Conservation (phyloP, 2,888 invertebrate species). For the Tortrix viridana region DNA sequence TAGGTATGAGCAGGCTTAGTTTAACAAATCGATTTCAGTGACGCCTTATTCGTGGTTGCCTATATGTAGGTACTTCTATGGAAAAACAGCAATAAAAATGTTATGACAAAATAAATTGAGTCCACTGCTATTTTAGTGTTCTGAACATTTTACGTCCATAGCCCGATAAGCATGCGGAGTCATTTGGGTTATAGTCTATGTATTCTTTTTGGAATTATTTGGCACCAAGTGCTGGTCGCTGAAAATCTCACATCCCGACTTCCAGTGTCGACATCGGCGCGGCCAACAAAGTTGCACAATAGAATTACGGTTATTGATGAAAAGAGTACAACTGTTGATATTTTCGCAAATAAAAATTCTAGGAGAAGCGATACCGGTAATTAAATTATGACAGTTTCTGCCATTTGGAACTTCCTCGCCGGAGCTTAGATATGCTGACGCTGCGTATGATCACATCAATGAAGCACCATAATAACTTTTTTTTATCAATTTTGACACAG, state of each 20-base stretch:
- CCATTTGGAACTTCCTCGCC: no score
- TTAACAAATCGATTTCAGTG: background rate
- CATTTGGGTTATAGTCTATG: background rate
- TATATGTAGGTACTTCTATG: background rate
- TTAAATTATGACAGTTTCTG: no score
- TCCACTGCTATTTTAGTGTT: slow-evolving; percentile 17
- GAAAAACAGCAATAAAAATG: slow-evolving; percentile 18
- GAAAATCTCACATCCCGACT: background rate
- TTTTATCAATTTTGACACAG: no score
- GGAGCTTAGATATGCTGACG: no score
- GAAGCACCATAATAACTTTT: no score
- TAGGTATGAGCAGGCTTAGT: background rate
- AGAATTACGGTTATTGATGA: slow-evolving; percentile 44
- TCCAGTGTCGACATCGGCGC: slow-evolving; percentile 42
- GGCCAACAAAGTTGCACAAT: slow-evolving; percentile 48
- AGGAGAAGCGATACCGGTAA: slow-evolving; percentile 46
- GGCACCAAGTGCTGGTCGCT: background rate
- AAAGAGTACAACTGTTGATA: slow-evolving; percentile 41
- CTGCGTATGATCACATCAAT: no score
- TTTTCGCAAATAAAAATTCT: slow-evolving; percentile 40
- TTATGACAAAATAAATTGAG: slow-evolving; percentile 21
- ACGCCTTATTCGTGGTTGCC: no score
- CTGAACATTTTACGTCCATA: slow-evolving; percentile 2
- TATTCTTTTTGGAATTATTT: background rate
- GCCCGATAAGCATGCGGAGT: slow-evolving; percentile 14